Evolutionary conservation across 2,113 vertebrate genomes (phyloP), one percentile per base, ranked within the genome.

Genomic region (Psilopogon haemacephalus): DNA sequence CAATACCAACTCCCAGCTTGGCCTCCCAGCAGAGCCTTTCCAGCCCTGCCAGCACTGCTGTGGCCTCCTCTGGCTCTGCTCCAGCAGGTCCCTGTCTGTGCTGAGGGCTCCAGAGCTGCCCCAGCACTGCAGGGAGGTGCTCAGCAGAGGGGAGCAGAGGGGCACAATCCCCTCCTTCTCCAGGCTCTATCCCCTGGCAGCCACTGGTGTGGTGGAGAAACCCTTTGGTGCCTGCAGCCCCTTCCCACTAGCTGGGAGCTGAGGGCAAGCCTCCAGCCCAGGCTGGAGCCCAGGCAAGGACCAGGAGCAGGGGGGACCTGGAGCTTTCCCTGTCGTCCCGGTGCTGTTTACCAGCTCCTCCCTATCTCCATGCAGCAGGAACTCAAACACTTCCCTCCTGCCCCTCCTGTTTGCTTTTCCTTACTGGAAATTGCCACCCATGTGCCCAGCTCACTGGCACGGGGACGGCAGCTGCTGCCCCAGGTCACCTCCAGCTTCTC

Each of bases 391-490:
- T 52, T 32, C 7, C 37, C 56, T 58, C 63, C 74, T 37, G 74
- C 46, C 5, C 6, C 62, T 81, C 32, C 81, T 91, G 11, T 95
- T 93, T 94, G 72, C 82, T 86, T 88, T 96, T n/a, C 2, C 48
- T 26, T 14, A 32, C 65, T 44, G 64, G 9, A 65, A 79, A 89
- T 26, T 9, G 32, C 85, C 70, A 35, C 30, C 65, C 8, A 0
- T 9, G 28, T 5, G 20, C 46, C 4, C 5, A 17, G 44, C 11
- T 50, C 33, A 8, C 8, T 0, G 65, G 89, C n/a, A 6, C n/a
- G 3, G 72, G 44, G 35, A 48, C 27, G 38, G 79, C 1, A 32
- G 32, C 32, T 2, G 4, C 30, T 64, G n/a, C 58, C 70, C 44
- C 78, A 20, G 55, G 27, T 69, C 58, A 8, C 19, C 58, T 33